Percentiles rank a stretch among this genome's conserved stretches.
These are phyloP conservation scores for Periophthalmus magnuspinnatus DNA, from an alignment of 2,797 vertebrate genomes.

Conservation along the genomic window DNA sequence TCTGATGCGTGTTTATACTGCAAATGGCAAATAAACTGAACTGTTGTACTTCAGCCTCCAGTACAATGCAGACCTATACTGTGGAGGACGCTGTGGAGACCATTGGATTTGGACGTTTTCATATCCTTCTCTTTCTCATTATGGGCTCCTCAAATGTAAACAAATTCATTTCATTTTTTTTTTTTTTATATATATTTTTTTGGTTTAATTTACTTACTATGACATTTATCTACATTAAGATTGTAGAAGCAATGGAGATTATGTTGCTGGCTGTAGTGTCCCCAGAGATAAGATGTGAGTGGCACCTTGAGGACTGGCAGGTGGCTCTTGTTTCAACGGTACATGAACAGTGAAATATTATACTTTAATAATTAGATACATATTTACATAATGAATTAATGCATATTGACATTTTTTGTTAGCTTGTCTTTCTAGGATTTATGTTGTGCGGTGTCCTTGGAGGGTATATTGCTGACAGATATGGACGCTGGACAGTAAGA, in stretches of 20 bases:
- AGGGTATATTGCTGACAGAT: conserved; percentile 87
- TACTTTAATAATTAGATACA: neutral
- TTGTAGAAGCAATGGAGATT: conserved; percentile 96
- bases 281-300: conserved; percentile 91
- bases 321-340: conserved; percentile 94
- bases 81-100: conserved; percentile 91
- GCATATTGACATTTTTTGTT: conserved; percentile 4
- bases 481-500: conserved; percentile 91
- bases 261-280: conserved; percentile 92
- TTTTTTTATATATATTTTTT: neutral
- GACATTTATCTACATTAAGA: conserved; percentile 65
- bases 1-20: too few relatives aligned
- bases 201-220: neutral
- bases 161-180: neutral
- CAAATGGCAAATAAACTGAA: too few relatives aligned
- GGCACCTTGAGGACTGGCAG: conserved; percentile 91
- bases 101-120: conserved; percentile 91
- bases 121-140: conserved; percentile 87
- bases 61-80: conserved; percentile 75
- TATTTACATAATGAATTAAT: neutral
- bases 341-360: conserved; percentile 7
- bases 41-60: conserved; percentile 45
- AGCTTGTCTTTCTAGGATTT: conserved; percentile 97
- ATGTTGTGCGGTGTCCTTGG: conserved; percentile 88
- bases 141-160: conserved; percentile 90